A percentile compares a stretch with the other conserved stretches of the same genome.
Evolutionary conservation across 2,888 invertebrate genomes (phyloP).

Genomic region (Parnassius orleans): DNA sequence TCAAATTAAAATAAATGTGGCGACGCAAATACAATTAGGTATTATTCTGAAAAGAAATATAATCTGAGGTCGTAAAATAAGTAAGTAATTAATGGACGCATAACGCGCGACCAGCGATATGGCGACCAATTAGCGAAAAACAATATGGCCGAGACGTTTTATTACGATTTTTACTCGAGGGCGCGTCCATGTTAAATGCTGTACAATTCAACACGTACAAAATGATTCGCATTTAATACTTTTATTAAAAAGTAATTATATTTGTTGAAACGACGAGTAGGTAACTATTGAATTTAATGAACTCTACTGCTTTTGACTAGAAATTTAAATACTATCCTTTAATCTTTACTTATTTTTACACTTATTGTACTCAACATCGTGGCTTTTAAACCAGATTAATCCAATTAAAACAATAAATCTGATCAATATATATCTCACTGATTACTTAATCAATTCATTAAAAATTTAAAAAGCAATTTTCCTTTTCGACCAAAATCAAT

Average conservation of each 20-base stretch:
- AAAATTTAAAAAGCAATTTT: conserved; percentile 7
- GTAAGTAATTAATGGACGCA: conserved; percentile 64
- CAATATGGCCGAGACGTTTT: conserved; percentile 36
- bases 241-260: no score
- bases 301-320: not conserved
- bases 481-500: conserved; percentile 26
- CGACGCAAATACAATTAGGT: conserved; percentile 33
- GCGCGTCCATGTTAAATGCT: conserved; percentile 14
- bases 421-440: no score
- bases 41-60: conserved; percentile 49
- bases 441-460: no score
- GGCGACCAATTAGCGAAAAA: conserved; percentile 62
- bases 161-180: conserved; percentile 22
- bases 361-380: no score
- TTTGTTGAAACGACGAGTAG: no score
- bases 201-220: conserved; percentile 18
- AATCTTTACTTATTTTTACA: no score
- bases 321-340: not conserved
- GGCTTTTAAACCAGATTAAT: no score
- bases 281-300: no score
- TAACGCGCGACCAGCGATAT: conserved; percentile 66
- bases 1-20: conserved; percentile 31
- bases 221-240: conserved; percentile 1
- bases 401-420: no score
- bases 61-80: conserved; percentile 56